Percentiles rank a stretch among this genome's conserved stretches.
These are phyloP conservation scores for Pterocles gutturalis DNA, from an alignment of 2,113 vertebrate species.

Conservation along the genomic window DNA sequence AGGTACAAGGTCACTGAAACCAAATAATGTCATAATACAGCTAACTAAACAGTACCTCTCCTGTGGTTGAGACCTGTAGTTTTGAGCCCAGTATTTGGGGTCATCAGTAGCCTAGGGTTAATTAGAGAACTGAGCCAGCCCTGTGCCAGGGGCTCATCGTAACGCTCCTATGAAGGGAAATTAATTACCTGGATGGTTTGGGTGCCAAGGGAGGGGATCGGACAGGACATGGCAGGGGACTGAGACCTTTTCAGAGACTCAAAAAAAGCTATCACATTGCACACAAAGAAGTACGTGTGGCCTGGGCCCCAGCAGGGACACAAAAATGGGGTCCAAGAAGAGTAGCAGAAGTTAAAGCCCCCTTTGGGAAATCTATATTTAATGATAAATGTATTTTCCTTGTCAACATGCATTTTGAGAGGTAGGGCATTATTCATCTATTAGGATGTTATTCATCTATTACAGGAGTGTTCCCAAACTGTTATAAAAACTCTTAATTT, in stretches of 20 bases:
- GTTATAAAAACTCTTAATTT: neutral
- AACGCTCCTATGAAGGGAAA: neutral
- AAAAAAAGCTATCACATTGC: neutral
- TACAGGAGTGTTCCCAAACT: neutral
- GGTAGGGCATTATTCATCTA: neutral
- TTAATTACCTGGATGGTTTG: neutral
- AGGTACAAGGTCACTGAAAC: neutral
- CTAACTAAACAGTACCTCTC: neutral
- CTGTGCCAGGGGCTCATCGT: neutral
- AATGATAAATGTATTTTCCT: neutral
- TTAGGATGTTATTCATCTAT: neutral
- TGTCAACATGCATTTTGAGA: neutral
- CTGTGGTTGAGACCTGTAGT: neutral
- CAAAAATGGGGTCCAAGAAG: neutral
- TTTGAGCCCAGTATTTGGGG: neutral
- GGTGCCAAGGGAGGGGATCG: neutral
- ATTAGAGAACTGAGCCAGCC: neutral
- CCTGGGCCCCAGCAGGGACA: neutral
- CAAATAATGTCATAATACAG: fast-evolving
- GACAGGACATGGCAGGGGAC: fast-evolving
- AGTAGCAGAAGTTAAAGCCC: neutral
- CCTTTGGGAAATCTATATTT: neutral
- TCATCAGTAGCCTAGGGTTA: neutral
- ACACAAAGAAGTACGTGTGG: fast-evolving
- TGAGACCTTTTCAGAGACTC: neutral